Base-by-base conservation (phyloP, 2,888 invertebrate species). In the Sussaba pulchella region DNA sequence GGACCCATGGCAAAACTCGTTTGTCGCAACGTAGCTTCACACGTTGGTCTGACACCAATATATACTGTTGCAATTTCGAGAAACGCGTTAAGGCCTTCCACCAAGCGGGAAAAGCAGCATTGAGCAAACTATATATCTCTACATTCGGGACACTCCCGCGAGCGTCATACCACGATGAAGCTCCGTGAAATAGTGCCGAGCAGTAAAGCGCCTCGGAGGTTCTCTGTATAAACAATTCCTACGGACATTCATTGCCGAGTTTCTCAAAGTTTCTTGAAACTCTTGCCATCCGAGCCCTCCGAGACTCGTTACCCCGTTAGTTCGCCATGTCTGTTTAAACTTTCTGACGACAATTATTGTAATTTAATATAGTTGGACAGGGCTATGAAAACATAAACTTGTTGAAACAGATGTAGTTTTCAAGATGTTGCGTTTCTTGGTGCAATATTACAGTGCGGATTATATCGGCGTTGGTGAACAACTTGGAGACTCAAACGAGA, bases 221-320 rank as follows among this genome's bases (percentile, higher is more conserved):
- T 19, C 61, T 67, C 66, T 45, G 52, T 72, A 72, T 72, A 61
- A 78, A 78, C 72, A 72, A 78, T 78, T 72, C 52, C 66, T n/a
- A 57, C 21, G 21, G 67, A 67, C 72, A 67, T 78, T 72, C 67
- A 72, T 67, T 63, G 72, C 66, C 26, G 61, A 78, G 61, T 72
- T 72, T 72, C 50, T 19, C 50, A 39, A 61, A 57, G 59, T 64
- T 78, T 72, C 14, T 39, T 47, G 19, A 43, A 47, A 31, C 39
- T 59, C 47, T 21, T n/a, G 14, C 19, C 10, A 47, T 17, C n/a
- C 31, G 19, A 19, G 12, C 14, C 36, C 47, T 24, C 17, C 12
- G 41, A 26, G 52, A 50, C 61, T 69, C 76, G 70, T 75, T 75
- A 69, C 61, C n/a, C 61, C 54, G 50, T 63, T 63, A 63, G 45